phyloP scores from a whole-genome alignment of 1,140 invertebrate species.

The Calephelis nemesis region DNA sequence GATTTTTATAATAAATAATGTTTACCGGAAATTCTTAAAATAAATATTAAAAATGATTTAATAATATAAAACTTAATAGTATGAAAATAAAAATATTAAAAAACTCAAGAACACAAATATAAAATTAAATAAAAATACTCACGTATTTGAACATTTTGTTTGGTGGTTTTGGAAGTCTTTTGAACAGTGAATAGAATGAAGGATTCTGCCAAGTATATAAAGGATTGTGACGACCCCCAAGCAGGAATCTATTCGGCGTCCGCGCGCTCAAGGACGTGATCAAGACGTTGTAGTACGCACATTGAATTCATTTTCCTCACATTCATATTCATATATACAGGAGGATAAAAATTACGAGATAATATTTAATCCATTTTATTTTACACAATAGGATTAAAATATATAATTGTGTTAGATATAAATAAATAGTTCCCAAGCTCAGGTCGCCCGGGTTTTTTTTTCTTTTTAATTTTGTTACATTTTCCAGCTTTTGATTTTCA shows the following conservation, averaged over 20 bases:
- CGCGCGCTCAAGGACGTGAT: slow-evolving; percentile 52
- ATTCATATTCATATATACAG: slow-evolving; percentile 43
- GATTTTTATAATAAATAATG: too few relatives aligned
- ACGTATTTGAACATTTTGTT: slow-evolving; percentile 70
- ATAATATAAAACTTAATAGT: not conserved
- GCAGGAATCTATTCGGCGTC: slow-evolving; percentile 55
- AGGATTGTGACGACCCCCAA: slow-evolving; percentile 52
- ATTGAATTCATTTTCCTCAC: slow-evolving; percentile 50
- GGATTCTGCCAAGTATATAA: slow-evolving; percentile 59
- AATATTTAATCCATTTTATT: too few relatives aligned
- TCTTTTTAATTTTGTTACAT: too few relatives aligned
- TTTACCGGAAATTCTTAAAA: not conserved
- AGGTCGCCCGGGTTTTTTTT: too few relatives aligned
- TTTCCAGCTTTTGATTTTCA: too few relatives aligned
- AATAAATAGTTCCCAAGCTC: too few relatives aligned
- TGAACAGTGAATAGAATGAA: slow-evolving; percentile 47
- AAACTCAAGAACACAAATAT: not conserved
- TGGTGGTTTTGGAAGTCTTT: slow-evolving; percentile 47
- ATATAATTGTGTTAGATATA: too few relatives aligned
- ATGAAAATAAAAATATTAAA: too few relatives aligned
- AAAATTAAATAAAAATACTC: slow-evolving; percentile 41
- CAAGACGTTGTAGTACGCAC: slow-evolving; percentile 48
- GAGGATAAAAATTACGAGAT: slow-evolving; percentile 31
- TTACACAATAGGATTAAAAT: too few relatives aligned
- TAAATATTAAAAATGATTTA: not conserved